phyloP scores from a whole-genome alignment of 92 coral and sea anemone species.

The Epizoanthus stellaris region DNA sequence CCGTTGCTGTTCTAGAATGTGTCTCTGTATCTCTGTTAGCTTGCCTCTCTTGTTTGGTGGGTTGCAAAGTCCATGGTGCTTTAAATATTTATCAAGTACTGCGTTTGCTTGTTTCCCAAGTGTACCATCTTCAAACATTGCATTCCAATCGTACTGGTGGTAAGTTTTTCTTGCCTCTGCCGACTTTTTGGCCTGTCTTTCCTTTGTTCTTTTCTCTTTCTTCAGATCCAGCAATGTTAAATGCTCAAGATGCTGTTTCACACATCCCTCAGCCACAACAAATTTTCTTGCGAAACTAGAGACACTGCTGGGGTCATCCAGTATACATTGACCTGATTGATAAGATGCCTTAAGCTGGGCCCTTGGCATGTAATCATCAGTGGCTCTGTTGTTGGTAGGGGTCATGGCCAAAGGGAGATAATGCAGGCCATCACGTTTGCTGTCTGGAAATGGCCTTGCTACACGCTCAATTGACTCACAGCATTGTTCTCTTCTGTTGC shows the following conservation, averaged over 20 bases:
- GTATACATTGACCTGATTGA: constrained; percentile 52
- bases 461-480: constrained; percentile 42
- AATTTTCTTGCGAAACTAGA: constrained; percentile 50
- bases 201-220: constrained; percentile 62
- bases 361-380: constrained; percentile 67
- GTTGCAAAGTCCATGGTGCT: constrained; percentile 34
- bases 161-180: constrained; percentile 51
- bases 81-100: constrained; percentile 44
- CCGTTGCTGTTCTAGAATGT: constrained; percentile 52
- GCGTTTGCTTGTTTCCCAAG: constrained; percentile 47
- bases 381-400: constrained; percentile 48
- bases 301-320: constrained; percentile 60
- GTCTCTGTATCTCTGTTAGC: constrained; percentile 37
- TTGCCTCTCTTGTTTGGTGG: constrained; percentile 42
- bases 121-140: constrained; percentile 44
- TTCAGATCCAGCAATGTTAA: constrained; percentile 66
- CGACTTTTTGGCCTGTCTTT: constrained; percentile 43
- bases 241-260: constrained; percentile 67
- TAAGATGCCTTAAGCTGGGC: constrained; percentile 54
- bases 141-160: constrained; percentile 47
- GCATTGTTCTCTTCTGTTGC: constrained; percentile 46
- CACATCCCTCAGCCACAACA: constrained; percentile 66
- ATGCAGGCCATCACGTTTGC: constrained; percentile 41
- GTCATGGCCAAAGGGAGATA: constrained; percentile 37
- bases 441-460: constrained; percentile 53